Evolutionary conservation across 2,888 invertebrate genomes (phyloP), one percentile per base, ranked within the genome.

Genomic region (Cheilosia vulpina): DNA sequence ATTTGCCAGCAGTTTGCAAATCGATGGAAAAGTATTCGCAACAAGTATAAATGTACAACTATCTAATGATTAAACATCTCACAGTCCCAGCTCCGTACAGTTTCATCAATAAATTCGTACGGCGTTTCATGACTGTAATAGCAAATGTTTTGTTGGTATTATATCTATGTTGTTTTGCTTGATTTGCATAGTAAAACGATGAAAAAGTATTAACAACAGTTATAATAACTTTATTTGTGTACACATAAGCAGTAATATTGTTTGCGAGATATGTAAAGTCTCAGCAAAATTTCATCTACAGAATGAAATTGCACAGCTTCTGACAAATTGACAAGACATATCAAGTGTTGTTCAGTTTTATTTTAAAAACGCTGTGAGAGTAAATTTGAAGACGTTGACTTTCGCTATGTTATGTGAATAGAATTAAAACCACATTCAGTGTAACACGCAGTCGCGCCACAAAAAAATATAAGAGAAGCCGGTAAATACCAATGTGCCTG

Each of bases 371-470:
- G 88, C 91, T 92, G 92, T 91, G 81, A 92, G 89, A 92, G 63
- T 15, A 90, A 91, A 73, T 24, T 13, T 88, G 0, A 68, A 83
- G 89, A 90, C 91, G 90, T 90, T 88, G 91, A 90, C 91, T 90
- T 90, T 89, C 87, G 91, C 92, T 92, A 92, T 92, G 92, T 92
- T 92, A 91, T 90, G 88, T 89, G 90, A 90, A 90, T 90, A 87
- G 87, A 84, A 65, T 34, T 13, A 41, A 66, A 68, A 53, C 63
- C 76, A 85, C 88, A 88, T 90, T 91, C 90, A 88, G 89, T 87
- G 89, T 91, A 92, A 92, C 92, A 92, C 92, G 92, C 92, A 90
- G 90, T 91, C 90, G 89, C 91, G 92, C 89, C 89, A 92, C 92
- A 92, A 65, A 55, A 38, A 38, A 13, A 3, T 9, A 11, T 13